phyloP scores from a whole-genome alignment of 2,888 invertebrate genomes.

The Theretra japonica region DNA sequence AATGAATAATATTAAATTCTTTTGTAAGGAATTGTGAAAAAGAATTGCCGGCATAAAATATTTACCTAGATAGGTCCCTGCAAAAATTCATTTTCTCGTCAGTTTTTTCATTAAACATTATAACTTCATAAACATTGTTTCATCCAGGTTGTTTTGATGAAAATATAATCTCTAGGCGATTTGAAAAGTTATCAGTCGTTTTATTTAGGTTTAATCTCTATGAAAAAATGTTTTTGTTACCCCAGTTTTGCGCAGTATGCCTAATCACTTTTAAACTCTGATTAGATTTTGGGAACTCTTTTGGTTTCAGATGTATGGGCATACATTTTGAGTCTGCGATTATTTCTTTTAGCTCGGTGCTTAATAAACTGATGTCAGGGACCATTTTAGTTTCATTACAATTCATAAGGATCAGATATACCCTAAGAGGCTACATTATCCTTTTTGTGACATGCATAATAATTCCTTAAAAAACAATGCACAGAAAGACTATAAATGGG shows the following conservation, averaged over 20 bases:
- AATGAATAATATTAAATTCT: constrained; percentile 5
- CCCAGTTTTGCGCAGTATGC: neutral
- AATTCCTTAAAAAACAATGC: too few species aligned
- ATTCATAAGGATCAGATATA: too few species aligned
- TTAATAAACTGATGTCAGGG: too few species aligned
- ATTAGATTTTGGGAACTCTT: constrained; percentile 5
- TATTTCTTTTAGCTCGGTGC: neutral
- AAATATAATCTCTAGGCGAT: constrained; percentile 25
- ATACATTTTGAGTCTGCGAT: neutral
- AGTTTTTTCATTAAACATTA: constrained; percentile 26
- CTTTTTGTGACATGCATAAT: too few species aligned
- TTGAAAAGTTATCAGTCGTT: constrained; percentile 26
- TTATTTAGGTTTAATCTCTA: constrained; percentile 23
- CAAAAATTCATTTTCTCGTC: constrained; percentile 14
- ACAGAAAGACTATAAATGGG: too few species aligned
- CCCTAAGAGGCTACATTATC: too few species aligned
- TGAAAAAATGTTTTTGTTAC: constrained; percentile 12
- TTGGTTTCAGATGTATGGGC: neutral
- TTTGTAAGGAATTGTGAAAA: constrained; percentile 5
- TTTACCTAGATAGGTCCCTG: constrained; percentile 13
- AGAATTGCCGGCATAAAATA: constrained; percentile 7
- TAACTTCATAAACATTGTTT: constrained; percentile 26
- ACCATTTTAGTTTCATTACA: too few species aligned
- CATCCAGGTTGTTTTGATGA: constrained; percentile 25
- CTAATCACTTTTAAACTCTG: constrained; percentile 18